Conservation (phyloP, 1,140 invertebrate species). For the Trichonephila clavata region DNA sequence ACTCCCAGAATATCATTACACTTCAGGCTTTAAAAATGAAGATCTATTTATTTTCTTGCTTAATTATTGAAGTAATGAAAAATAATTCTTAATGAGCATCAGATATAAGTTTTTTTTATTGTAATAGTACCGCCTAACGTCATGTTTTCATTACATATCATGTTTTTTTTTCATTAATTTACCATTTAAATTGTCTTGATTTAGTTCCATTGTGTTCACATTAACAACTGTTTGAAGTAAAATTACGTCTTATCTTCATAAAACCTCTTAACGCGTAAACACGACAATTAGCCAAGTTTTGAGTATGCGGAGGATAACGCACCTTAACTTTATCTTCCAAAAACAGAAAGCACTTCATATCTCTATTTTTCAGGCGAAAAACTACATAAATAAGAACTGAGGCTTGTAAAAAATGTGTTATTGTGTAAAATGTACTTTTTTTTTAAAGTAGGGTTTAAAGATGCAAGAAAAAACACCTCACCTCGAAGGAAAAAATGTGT, state of each 20-base stretch:
- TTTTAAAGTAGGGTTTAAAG: neutral
- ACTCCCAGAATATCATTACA: too few relatives aligned
- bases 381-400: slow-evolving; percentile 40
- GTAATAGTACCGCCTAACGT: too few relatives aligned
- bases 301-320: slow-evolving; percentile 2
- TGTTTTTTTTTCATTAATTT: too few relatives aligned
- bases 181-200: neutral
- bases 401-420: slow-evolving; percentile 23
- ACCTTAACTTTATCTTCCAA: slow-evolving; percentile 57
- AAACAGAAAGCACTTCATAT: slow-evolving; percentile 59
- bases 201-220: neutral
- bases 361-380: slow-evolving; percentile 65
- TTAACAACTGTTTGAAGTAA: slow-evolving; percentile 11
- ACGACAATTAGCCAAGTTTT: slow-evolving; percentile 45
- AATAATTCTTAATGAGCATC: too few relatives aligned
- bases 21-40: too few relatives aligned
- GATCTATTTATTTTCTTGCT: too few relatives aligned
- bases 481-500: slow-evolving; percentile 18
- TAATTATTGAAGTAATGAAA: too few relatives aligned
- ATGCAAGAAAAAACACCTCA: slow-evolving; percentile 12
- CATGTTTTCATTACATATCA: too few relatives aligned
- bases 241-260: slow-evolving; percentile 22
- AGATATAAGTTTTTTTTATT: too few relatives aligned
- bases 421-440: neutral
- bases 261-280: neutral